A percentile compares a stretch with the other conserved stretches of the same genome.
These are phyloP conservation scores for Dynastes grantii DNA, from an alignment of 2,888 invertebrate genomes.

Conservation along the genomic window DNA sequence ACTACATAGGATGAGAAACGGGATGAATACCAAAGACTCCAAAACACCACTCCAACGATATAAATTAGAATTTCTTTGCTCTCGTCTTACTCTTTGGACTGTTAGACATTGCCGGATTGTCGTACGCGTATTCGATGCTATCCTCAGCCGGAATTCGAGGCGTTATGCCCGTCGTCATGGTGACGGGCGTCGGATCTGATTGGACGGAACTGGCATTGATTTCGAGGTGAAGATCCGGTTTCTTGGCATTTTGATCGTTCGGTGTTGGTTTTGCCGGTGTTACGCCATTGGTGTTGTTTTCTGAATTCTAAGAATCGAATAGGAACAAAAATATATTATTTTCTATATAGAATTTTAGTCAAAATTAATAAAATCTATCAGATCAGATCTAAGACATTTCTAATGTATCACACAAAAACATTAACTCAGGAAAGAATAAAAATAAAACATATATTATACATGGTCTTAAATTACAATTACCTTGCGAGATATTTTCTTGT, in stretches of 20 bases:
- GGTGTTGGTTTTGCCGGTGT: constrained; percentile 50
- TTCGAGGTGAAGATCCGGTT: constrained; percentile 57
- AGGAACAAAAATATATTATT: constrained; percentile 17
- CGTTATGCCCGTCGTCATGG: constrained; percentile 80
- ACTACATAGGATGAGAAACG: not conserved
- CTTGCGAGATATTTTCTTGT: constrained; percentile 62
- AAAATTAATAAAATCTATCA: too few relatives aligned
- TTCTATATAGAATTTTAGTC: not conserved
- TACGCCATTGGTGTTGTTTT: constrained; percentile 54
- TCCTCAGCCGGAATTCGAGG: constrained; percentile 85
- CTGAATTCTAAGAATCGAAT: constrained; percentile 55
- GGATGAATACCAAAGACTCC: constrained; percentile 13
- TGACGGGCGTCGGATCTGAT: constrained; percentile 69
- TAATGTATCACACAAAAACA: too few relatives aligned
- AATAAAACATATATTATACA: not conserved
- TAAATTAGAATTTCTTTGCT: constrained; percentile 42
- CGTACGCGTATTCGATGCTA: constrained; percentile 85
- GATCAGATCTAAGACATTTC: too few relatives aligned
- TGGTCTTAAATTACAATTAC: constrained; percentile 55
- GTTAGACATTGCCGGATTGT: constrained; percentile 84
- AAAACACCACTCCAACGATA: constrained; percentile 27
- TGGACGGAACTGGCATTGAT: constrained; percentile 57
- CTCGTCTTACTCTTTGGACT: constrained; percentile 68
- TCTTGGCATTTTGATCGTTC: constrained; percentile 47
- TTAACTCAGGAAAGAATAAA: not conserved